These are phyloP conservation scores for Acleris sparsana DNA, from an alignment of 2,888 invertebrate species.

Conservation along the genomic window DNA sequence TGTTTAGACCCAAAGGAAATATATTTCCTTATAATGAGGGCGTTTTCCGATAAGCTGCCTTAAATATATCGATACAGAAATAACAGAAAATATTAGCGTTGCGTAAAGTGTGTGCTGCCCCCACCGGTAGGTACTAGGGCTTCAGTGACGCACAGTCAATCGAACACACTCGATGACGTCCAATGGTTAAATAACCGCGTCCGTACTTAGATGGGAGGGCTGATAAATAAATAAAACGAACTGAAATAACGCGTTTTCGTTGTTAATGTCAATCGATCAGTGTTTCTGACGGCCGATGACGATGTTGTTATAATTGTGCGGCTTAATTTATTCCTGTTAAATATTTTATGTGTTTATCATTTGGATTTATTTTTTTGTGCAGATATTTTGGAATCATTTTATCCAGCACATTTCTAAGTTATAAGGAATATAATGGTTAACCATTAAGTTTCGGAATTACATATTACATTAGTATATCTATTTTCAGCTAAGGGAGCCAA, in stretches of 20 bases:
- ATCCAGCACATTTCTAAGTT: too few species aligned
- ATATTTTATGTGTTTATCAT: constrained; percentile 4
- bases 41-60: too few species aligned
- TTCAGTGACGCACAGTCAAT: constrained; percentile 61
- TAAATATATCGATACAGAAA: too few species aligned
- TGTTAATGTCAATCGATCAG: constrained; percentile 49
- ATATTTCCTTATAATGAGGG: too few species aligned
- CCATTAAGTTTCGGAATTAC: too few species aligned
- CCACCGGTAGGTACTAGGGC: constrained; percentile 40
- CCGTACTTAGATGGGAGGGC: constrained; percentile 61
- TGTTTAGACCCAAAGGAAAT: too few species aligned
- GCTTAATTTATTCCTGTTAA: constrained; percentile 9
- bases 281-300: constrained; percentile 43
- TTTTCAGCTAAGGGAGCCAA: too few species aligned
- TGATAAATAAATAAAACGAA: constrained; percentile 57
- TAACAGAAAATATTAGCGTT: constrained; percentile 22
- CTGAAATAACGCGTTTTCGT: constrained; percentile 57
- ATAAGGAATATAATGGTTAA: too few species aligned
- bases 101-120: constrained; percentile 34
- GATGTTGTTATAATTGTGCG: constrained; percentile 12
- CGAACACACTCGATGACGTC: constrained; percentile 60
- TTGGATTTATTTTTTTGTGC: too few species aligned
- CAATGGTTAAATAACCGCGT: constrained; percentile 60
- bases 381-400: too few species aligned
- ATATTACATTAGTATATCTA: too few species aligned